phyloP scores from a whole-genome alignment of 2,888 invertebrate genomes.

The Linyphia triangularis region DNA sequence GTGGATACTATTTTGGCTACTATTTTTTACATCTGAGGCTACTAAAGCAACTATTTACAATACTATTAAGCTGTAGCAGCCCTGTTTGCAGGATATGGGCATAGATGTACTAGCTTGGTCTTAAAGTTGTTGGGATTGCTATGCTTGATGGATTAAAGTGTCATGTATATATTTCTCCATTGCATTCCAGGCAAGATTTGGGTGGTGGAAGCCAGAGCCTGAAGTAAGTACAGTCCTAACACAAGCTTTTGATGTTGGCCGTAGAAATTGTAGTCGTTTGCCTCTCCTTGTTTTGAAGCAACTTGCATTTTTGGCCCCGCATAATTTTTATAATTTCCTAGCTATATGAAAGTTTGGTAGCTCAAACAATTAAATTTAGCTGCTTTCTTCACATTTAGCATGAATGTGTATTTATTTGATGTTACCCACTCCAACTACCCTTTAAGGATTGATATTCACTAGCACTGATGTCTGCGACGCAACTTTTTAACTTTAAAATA shows the following conservation, averaged over 20 bases:
- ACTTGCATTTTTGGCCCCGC: slow-evolving; percentile 38
- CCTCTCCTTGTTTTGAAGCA: slow-evolving; percentile 37
- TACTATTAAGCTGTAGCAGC: no score
- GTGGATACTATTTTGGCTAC: no score
- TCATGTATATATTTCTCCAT: slow-evolving; percentile 65
- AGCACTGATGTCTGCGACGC: slow-evolving; percentile 16
- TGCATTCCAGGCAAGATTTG: slow-evolving; percentile 74
- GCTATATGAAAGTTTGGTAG: slow-evolving; percentile 5
- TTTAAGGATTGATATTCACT: not conserved
- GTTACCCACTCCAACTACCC: slow-evolving; percentile 21
- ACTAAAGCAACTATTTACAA: no score
- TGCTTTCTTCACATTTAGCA: slow-evolving; percentile 68
- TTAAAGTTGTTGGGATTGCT: slow-evolving; percentile 14
- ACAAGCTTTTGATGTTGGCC: slow-evolving; percentile 57
- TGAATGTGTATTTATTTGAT: slow-evolving; percentile 50
- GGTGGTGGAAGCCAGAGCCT: slow-evolving; percentile 75
- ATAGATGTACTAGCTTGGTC: no score
- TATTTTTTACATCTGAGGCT: no score
- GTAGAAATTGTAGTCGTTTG: slow-evolving; percentile 43
- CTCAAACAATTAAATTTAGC: slow-evolving; percentile 3
- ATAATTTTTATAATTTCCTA: slow-evolving; percentile 32
- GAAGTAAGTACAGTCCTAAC: slow-evolving; percentile 68
- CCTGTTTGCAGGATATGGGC: no score
- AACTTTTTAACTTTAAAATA: not conserved
- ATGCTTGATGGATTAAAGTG: slow-evolving; percentile 24